These are phyloP conservation scores for Alcedo atthis DNA, from an alignment of 2,797 vertebrate species.

Conservation along the genomic window DNA sequence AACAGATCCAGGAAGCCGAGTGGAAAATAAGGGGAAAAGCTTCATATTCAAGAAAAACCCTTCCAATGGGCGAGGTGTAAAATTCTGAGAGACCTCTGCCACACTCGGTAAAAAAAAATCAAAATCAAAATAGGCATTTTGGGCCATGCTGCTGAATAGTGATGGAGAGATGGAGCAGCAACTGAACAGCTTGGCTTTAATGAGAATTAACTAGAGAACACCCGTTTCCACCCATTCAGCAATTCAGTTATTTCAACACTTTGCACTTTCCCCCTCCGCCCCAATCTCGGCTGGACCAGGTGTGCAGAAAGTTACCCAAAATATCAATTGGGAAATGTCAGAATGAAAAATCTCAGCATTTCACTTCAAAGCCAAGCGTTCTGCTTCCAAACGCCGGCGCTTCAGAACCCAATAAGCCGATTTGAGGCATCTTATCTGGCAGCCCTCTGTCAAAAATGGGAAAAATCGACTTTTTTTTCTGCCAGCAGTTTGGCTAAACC, in stretches of 20 bases:
- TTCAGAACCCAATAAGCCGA: conserved; percentile 58
- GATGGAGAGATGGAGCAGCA: background rate
- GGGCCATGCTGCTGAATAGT: background rate
- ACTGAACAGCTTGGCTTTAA: background rate
- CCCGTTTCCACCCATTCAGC: background rate
- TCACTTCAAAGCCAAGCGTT: conserved; percentile 56
- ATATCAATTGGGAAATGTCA: conserved; percentile 55
- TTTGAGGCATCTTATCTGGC: conserved; percentile 59
- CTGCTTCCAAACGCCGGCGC: background rate
- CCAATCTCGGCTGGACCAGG: conserved; percentile 24
- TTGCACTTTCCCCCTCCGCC: rapidly evolving
- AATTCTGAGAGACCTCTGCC: background rate
- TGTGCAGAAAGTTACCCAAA: conserved; percentile 42
- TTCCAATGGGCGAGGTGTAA: background rate
- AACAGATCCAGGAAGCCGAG: background rate
- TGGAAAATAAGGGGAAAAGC: background rate
- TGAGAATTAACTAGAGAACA: background rate
- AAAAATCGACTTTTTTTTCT: conserved; percentile 34
- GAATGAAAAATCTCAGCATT: conserved; percentile 55
- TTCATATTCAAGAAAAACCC: background rate
- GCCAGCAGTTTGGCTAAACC: conserved; percentile 9
- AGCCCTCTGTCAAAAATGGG: conserved; percentile 37
- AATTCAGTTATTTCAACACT: background rate
- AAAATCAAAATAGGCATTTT: background rate
- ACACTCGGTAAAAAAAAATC: background rate